These are phyloP conservation scores for Liolophura sinensis DNA, from an alignment of 1,140 invertebrate species.

Conservation along the genomic window DNA sequence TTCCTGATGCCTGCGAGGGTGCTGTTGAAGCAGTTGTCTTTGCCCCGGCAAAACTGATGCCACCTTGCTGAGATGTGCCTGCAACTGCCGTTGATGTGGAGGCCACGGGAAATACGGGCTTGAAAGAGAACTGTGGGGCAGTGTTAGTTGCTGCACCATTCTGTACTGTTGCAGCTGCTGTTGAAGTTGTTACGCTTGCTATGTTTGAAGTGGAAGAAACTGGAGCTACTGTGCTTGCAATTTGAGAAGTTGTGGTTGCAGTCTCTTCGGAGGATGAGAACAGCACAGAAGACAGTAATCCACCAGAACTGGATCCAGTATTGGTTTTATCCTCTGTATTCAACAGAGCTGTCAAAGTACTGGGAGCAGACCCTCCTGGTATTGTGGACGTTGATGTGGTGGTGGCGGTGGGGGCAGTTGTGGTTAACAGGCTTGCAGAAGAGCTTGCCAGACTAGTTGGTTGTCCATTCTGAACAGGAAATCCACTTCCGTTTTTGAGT, in stretches of 20 bases:
- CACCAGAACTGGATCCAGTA: slow-evolving; percentile 1
- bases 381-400: neutral
- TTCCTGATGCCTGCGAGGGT: neutral
- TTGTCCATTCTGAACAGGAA: neutral
- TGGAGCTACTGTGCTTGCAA: slow-evolving; percentile 1
- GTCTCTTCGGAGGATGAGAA: too few species aligned
- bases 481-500: neutral
- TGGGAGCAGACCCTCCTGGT: neutral
- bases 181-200: neutral
- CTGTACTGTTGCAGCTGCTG: slow-evolving; percentile 2
- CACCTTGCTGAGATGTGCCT: neutral
- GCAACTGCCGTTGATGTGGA: neutral
- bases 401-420: neutral
- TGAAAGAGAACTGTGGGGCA: neutral
- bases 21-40: neutral
- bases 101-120: neutral
- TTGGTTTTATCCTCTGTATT: neutral
- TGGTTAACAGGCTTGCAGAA: neutral
- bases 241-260: neutral
- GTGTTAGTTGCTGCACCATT: neutral
- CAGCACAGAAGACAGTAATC: neutral
- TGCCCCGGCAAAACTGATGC: slow-evolving; percentile 2
- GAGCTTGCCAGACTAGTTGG: neutral
- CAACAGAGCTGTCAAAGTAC: neutral
- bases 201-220: slow-evolving; percentile 7